Evolutionary conservation across 37 sponge, comb jelly and placozoan species (phyloP), one percentile per base, ranked within the genome.

Genomic region (Tethya wilhelma): DNA sequence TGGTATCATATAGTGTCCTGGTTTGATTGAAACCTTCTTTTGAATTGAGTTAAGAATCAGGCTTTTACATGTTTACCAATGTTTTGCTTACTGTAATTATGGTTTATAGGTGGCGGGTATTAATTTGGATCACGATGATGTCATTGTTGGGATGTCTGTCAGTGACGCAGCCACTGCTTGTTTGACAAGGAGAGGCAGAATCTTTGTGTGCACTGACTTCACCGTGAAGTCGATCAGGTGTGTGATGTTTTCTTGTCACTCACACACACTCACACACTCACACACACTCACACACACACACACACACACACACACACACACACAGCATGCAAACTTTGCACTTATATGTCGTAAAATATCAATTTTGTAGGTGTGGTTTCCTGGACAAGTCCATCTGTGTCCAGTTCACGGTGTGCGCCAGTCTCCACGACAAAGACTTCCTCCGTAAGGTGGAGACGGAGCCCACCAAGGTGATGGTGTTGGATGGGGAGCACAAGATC

Each of bases 111-210:
- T 91, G 0, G 46, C 91, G 30, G 78, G 82, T 7, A 67, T 91
- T n/a, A 60, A 38, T 41, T 14, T 91, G 68, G 79, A 92, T 0
- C 32, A 22, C 46, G 87, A 46, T 30, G 92, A 92, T 41, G 55
- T n/a, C 33, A 92, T 92, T 4, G 41, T 25, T 23, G 56, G 32
- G 38, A 74, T 92, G 45, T 92, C 92, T 31, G 84, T 62, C 45
- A 92, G 92, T 74, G 87, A 92, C 75, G 84, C 92, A 37, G 88
- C 88, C 56, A 92, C 92, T 31, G 88, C 84, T 29, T 71, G 76
- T 23, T 30, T 92, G 34, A 92, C 92, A 5, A 79, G 45, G 58
- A 72, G 44, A 67, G 56, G 75, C 4, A 75, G 79, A 11, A 74
- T 87, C 34, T 92, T 87, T 60, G 69, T 92, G 33, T 92, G 92